Conservation (phyloP, 2,113 vertebrate genomes). For the Miniopterus natalensis region DNA sequence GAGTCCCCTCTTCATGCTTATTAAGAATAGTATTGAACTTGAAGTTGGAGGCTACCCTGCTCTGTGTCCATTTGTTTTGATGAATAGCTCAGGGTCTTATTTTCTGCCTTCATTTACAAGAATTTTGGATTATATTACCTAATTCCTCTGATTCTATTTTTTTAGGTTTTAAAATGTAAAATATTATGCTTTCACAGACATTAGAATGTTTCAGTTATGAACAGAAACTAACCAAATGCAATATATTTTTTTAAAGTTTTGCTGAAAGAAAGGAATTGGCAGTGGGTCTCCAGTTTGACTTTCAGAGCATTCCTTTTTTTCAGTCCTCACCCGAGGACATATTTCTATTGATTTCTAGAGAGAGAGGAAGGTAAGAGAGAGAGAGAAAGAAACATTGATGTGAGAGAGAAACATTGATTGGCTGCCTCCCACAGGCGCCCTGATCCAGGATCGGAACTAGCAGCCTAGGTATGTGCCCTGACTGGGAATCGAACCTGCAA, state of each 20-base stretch:
- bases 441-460: too few species aligned
- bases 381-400: neutral
- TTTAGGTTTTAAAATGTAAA: constrained; percentile 7
- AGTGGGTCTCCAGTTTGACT: neutral
- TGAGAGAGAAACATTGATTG: neutral
- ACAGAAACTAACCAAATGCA: neutral
- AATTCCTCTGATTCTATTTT: constrained; percentile 29
- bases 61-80: neutral
- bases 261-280: neutral
- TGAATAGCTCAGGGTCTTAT: neutral
- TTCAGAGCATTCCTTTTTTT: neutral
- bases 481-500: too few species aligned
- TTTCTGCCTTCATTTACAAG: neutral
- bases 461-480: too few species aligned
- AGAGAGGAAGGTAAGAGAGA: neutral
- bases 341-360: neutral
- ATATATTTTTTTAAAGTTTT: neutral
- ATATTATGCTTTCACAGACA: neutral
- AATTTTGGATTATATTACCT: neutral
- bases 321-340: neutral
- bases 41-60: neutral
- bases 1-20: neutral
- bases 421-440: too few species aligned
- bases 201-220: neutral
- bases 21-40: neutral